A percentile compares a stretch with the other conserved stretches of the same genome.
phyloP scores from a whole-genome alignment of 2,797 vertebrate species.

The Lepilemur ruficaudatus region DNA sequence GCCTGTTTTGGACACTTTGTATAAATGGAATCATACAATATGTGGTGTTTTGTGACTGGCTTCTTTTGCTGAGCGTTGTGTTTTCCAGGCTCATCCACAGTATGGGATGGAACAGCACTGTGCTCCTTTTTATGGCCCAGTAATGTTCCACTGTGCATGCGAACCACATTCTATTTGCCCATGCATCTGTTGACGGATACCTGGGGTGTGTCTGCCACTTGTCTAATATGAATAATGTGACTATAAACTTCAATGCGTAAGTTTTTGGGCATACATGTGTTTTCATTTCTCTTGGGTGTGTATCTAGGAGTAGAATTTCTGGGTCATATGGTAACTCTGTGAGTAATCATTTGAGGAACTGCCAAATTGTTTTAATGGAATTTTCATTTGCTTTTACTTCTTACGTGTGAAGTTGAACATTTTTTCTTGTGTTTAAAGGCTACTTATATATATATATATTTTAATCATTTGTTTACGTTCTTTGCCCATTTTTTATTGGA shows the following conservation, averaged over 20 bases:
- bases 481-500: not conserved
- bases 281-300: constrained; percentile 9
- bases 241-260: not conserved
- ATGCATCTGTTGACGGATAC: not conserved
- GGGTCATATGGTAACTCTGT: not conserved
- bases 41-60: not conserved
- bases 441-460: not conserved
- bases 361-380: not conserved
- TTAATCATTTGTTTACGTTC: not conserved
- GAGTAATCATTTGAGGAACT: not conserved
- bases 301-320: not conserved
- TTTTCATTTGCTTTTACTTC: constrained; percentile 34
- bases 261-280: not conserved
- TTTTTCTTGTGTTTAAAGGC: not conserved
- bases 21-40: not conserved
- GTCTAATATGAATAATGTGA: not conserved
- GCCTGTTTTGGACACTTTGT: not conserved
- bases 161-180: not conserved
- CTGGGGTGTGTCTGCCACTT: not conserved
- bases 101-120: not conserved
- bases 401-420: not conserved
- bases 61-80: constrained; percentile 30
- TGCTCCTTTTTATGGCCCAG: not conserved
- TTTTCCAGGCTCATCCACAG: not conserved
- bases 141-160: not conserved